These are phyloP conservation scores for Agonopterix heracliana DNA, from an alignment of 2,888 invertebrate genomes.

Conservation along the genomic window DNA sequence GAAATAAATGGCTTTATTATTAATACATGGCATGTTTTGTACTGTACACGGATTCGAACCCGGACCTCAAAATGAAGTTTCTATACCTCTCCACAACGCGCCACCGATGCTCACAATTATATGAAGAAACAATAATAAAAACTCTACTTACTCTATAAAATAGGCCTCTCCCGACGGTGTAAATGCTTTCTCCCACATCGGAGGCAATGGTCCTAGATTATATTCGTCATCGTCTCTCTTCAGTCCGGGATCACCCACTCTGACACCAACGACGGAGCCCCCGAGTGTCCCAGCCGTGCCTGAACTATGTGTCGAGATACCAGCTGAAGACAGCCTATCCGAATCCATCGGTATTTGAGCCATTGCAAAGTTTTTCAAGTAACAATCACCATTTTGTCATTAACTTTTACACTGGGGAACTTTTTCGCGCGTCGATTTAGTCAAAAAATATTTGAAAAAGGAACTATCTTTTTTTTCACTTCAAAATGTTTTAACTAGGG, in stretches of 20 bases:
- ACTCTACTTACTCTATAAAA: constrained; percentile 91
- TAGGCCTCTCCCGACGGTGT: constrained; percentile 98
- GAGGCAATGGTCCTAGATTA: constrained; percentile 92
- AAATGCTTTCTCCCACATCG: constrained; percentile 98
- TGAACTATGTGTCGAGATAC: constrained; percentile 68
- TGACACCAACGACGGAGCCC: constrained; percentile 66
- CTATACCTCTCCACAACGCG: too few relatives aligned
- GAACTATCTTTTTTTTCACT: background rate
- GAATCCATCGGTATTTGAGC: constrained; percentile 68
- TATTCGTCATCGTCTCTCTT: constrained; percentile 80
- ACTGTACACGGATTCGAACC: too few relatives aligned
- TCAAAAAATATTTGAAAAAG: background rate
- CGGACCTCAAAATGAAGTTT: too few relatives aligned
- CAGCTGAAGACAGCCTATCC: constrained; percentile 67
- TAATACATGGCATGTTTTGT: too few relatives aligned
- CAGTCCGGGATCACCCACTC: constrained; percentile 51
- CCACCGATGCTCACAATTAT: too few relatives aligned
- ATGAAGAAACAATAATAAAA: background rate
- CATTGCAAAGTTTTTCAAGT: constrained; percentile 32
- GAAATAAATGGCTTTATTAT: too few relatives aligned
- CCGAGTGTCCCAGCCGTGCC: constrained; percentile 66
- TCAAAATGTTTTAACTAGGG: background rate
- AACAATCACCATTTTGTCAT: background rate
- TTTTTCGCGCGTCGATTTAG: background rate
- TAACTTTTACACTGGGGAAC: background rate